These are phyloP conservation scores for Suncus etruscus DNA, from an alignment of 2,113 vertebrate species.

Conservation along the genomic window DNA sequence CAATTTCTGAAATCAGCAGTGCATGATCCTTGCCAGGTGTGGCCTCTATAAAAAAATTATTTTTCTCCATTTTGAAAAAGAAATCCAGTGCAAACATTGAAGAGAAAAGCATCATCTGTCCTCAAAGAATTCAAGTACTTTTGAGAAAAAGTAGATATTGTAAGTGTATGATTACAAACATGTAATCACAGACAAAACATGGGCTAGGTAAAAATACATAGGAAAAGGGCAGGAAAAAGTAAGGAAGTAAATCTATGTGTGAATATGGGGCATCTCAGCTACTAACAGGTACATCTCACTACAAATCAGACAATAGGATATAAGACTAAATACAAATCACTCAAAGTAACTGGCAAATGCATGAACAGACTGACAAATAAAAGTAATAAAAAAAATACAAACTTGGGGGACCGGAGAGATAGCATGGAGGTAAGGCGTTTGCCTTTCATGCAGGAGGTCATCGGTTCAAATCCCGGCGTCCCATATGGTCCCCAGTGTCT, in stretches of 20 bases:
- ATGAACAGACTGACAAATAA: conserved; percentile 19
- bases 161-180: conserved; percentile 9
- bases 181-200: not conserved
- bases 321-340: conserved; percentile 41
- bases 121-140: conserved; percentile 11
- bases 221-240: not conserved
- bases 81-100: not conserved
- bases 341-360: conserved; percentile 32
- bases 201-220: not conserved
- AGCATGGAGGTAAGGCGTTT: no score
- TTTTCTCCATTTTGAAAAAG: no score
- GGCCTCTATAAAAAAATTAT: no score
- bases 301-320: conserved; percentile 27
- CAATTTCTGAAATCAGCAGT: no score
- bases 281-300: conserved; percentile 5
- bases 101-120: conserved; percentile 44
- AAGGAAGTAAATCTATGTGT: conserved; percentile 8
- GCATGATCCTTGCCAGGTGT: no score
- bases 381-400: not conserved
- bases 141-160: not conserved
- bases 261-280: not conserved
- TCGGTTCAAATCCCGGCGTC: no score
- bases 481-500: no score
- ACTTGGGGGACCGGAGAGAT: no score
- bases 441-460: no score